Base-by-base conservation (phyloP, 2,113 vertebrate genomes). In the Austrofundulus limnaeus region DNA sequence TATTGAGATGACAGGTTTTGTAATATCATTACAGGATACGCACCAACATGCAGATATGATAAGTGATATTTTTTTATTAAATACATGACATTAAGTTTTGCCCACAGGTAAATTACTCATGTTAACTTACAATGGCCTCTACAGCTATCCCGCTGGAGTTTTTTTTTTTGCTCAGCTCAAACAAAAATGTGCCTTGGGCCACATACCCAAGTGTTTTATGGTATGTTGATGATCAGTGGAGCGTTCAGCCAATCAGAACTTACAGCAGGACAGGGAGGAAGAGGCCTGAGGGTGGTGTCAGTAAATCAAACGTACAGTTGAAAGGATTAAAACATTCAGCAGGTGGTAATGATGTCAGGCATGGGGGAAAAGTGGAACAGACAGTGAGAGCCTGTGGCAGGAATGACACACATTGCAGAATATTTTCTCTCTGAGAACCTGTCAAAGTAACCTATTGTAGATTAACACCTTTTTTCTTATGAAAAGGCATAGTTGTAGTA, bases 341-440 rank as follows among this genome's bases (percentile, higher is more conserved):
- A 34, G 34, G 25, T 20, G 47, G 21, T 16, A 21, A 50, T 34
- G 17, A 6, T 24, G 14, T 47, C 13, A 20, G 13, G 20, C 12
- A 61, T 11, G 39, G 4, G n/a, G 14, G 17, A 28, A 28, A 34
- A 23, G 38, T 14, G 34, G 5, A 21, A 24, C 1, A 14, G 59
- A 21, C 2, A 59, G 56, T 4, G 1, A 25, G 38, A 81, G 54
- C 70, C 57, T 61, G 64, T 6, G 1, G 61, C 39, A 42, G 19
- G 24, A 63, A 60, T 47, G n/a, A 12, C 2, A 45, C 4, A 37
- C 20, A 56, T 72, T 54, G 50, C 15, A 46, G 63, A 67, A 72
- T 0, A 55, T 61, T 45, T 78, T 14, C 37, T 71, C 48, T 62
- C 58, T 61, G 17, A 60, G 45, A 58, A 51, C 4, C 4, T 63